phyloP scores from a whole-genome alignment of 2,888 invertebrate species.

The Drosophila trichaetosa region DNA sequence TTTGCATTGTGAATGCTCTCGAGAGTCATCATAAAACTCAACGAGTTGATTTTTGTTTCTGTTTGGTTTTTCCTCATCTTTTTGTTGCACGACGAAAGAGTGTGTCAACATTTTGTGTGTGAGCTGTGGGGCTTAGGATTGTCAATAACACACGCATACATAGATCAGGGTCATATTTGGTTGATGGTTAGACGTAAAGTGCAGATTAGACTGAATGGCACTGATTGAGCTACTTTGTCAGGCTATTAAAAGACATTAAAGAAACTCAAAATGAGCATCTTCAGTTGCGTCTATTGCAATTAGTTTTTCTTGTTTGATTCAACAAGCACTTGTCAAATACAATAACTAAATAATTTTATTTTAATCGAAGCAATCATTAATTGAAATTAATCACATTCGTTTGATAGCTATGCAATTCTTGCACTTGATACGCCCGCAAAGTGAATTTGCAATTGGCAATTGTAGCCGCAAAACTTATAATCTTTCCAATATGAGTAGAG shows the following conservation, averaged over 20 bases:
- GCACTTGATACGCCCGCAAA: background rate
- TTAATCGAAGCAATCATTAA: background rate
- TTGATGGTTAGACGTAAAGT: conserved; percentile 13
- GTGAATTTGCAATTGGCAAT: conserved; percentile 1
- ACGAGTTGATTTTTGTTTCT: conserved; percentile 27
- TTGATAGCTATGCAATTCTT: background rate
- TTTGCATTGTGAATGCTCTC: conserved; percentile 36
- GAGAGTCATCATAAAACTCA: conserved; percentile 38
- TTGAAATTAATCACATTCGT: background rate
- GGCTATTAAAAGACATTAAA: background rate
- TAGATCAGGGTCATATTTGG: conserved; percentile 23
- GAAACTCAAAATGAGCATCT: background rate
- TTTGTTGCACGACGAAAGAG: conserved; percentile 36
- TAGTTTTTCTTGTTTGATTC: background rate
- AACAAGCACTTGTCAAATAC: background rate
- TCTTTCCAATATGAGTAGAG: conserved; percentile 28
- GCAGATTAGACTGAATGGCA: conserved; percentile 17
- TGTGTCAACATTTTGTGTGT: conserved; percentile 46
- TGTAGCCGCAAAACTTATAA: conserved; percentile 7
- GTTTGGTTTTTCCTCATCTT: background rate
- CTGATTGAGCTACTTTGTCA: conserved; percentile 15
- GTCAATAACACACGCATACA: conserved; percentile 31
- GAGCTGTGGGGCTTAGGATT: conserved; percentile 32
- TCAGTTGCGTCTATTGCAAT: background rate
- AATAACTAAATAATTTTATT: background rate